These are phyloP conservation scores for Tribolium castaneum DNA, from an alignment of 1,140 invertebrate species.

Conservation along the genomic window DNA sequence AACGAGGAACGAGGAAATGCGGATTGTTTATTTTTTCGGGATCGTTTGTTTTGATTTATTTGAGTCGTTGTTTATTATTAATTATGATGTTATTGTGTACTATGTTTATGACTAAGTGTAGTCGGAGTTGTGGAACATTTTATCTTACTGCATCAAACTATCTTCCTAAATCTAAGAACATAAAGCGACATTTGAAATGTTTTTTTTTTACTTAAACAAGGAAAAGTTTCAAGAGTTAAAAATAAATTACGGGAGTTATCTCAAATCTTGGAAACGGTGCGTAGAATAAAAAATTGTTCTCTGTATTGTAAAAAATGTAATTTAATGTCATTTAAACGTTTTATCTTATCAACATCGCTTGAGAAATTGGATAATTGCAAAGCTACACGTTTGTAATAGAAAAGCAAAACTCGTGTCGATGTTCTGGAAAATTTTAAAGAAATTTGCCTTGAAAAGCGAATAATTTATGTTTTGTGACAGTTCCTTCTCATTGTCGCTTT, in stretches of 20 bases:
- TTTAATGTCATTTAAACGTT: too few species aligned
- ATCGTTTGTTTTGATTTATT: not conserved
- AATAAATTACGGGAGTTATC: not conserved
- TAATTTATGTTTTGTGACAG: too few species aligned
- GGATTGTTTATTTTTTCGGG: not conserved
- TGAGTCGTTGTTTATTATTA: not conserved
- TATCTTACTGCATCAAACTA: not conserved
- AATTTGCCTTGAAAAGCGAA: too few species aligned
- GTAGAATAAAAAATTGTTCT: too few species aligned
- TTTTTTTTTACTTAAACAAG: not conserved
- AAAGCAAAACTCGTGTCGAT: too few species aligned
- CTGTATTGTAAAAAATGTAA: too few species aligned
- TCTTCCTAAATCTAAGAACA: not conserved
- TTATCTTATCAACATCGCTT: too few species aligned
- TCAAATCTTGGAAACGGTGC: not conserved
- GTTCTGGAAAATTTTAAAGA: too few species aligned
- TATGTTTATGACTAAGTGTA: not conserved
- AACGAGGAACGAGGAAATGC: not conserved
- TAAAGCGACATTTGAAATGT: not conserved
- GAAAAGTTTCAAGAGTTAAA: not conserved
- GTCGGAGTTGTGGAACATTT: not conserved
- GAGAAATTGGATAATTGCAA: too few species aligned
- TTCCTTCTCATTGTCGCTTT: too few species aligned
- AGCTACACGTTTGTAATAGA: too few species aligned
- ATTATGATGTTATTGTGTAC: not conserved